A percentile compares a stretch with the other conserved stretches of the same genome.
These are phyloP conservation scores for Hirtodrosophila cameraria DNA, from an alignment of 2,888 invertebrate genomes.

Conservation along the genomic window DNA sequence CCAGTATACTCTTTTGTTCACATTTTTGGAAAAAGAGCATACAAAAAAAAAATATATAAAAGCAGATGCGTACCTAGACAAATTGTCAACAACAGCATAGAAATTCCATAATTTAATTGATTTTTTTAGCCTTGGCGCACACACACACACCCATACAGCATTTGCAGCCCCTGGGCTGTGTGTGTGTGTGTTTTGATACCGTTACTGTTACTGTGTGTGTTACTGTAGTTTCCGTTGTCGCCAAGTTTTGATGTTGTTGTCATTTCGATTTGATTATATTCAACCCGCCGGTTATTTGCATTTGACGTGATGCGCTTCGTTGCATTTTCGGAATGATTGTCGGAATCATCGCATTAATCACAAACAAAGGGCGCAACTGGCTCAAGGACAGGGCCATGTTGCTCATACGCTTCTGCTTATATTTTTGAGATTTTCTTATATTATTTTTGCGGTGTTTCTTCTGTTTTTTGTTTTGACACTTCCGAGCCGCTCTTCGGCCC, in stretches of 20 bases:
- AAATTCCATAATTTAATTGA: conserved; percentile 72
- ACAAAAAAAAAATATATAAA: no score
- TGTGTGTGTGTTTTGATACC: conserved; percentile 25
- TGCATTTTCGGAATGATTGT: conserved; percentile 60
- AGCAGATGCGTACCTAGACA: conserved; percentile 20
- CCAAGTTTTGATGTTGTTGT: conserved; percentile 67
- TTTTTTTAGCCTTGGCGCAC: conserved; percentile 64
- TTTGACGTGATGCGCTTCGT: conserved; percentile 66
- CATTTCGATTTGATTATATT: conserved; percentile 73
- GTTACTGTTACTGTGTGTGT: no score
- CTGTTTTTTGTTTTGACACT: conserved; percentile 45
- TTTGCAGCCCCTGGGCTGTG: conserved; percentile 34
- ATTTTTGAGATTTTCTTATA: conserved; percentile 9
- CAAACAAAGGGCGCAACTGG: conserved; percentile 55
- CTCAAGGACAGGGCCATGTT: conserved; percentile 52
- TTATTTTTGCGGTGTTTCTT: conserved; percentile 12
- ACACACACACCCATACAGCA: conserved; percentile 1
- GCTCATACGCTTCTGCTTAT: conserved; percentile 22
- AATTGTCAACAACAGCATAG: conserved; percentile 42
- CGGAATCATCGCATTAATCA: conserved; percentile 70
- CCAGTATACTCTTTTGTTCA: no score
- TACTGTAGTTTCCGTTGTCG: conserved; percentile 63
- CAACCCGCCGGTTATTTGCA: conserved; percentile 73
- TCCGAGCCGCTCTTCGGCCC: conserved; percentile 42
- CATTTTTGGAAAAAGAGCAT: no score